Conservation (phyloP, 1,140 invertebrate genomes). For the Cyphomyrmex costatus region DNA sequence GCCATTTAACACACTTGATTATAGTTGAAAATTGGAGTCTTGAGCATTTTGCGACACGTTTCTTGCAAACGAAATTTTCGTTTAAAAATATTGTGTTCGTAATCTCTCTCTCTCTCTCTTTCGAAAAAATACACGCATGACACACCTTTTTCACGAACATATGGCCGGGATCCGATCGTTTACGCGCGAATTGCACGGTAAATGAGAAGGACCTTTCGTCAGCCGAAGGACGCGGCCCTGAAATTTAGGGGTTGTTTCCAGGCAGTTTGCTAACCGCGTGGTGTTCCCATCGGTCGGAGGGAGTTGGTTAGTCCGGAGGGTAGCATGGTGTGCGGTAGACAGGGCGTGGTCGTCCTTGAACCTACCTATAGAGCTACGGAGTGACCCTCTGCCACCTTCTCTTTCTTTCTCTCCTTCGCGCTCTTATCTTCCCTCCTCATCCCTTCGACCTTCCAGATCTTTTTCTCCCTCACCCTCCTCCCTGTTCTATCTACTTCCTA, state of each 20-base stretch:
- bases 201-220: constrained; percentile 44
- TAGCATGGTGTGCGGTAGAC: constrained; percentile 79
- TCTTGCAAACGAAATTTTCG: not conserved
- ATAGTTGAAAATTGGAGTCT: not conserved
- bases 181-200: constrained; percentile 67
- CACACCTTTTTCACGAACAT: constrained; percentile 1
- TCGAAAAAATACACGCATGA: not conserved
- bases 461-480: constrained; percentile 26
- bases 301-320: constrained; percentile 68
- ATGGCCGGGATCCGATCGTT: constrained; percentile 31
- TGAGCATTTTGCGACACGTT: not conserved
- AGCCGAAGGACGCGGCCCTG: constrained; percentile 67
- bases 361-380: constrained; percentile 73
- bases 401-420: constrained; percentile 45
- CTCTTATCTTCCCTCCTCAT: constrained; percentile 21
- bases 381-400: constrained; percentile 49
- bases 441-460: constrained; percentile 33
- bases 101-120: no score
- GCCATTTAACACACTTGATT: not conserved
- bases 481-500: constrained; percentile 29
- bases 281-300: constrained; percentile 59
- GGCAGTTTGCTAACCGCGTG: constrained; percentile 79
- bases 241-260: constrained; percentile 78
- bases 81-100: not conserved
- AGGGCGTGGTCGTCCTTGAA: constrained; percentile 86